Percentiles rank a stretch among this genome's conserved stretches.
phyloP scores from a whole-genome alignment of 2,888 invertebrate genomes.

The Xanthorhoe spadicearia region DNA sequence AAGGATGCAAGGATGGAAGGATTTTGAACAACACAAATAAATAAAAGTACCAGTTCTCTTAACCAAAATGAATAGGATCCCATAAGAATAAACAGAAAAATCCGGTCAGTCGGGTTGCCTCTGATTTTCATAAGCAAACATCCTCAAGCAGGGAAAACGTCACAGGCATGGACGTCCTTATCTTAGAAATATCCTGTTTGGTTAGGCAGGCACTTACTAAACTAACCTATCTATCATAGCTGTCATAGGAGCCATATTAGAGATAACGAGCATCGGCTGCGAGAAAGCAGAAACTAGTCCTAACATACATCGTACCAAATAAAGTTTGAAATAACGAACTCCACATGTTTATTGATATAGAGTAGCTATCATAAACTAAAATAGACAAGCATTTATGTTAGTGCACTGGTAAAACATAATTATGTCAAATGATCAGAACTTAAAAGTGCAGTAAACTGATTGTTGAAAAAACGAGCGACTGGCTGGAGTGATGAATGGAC shows the following conservation, averaged over 20 bases:
- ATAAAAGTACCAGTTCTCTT: not conserved
- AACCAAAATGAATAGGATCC: slow-evolving; percentile 1
- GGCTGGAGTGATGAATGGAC: not conserved
- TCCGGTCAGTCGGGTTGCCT: slow-evolving; percentile 52
- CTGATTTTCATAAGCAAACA: slow-evolving; percentile 55
- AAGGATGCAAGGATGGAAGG: not conserved
- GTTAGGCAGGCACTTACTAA: slow-evolving; percentile 65
- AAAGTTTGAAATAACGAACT: slow-evolving; percentile 28
- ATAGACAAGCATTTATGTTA: not conserved
- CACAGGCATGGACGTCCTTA: slow-evolving; percentile 70
- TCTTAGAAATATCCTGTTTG: slow-evolving; percentile 77
- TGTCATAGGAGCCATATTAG: slow-evolving; percentile 64
- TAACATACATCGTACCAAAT: slow-evolving; percentile 30
- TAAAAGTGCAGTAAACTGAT: not conserved
- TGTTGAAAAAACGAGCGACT: not conserved
- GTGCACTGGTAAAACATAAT: not conserved
- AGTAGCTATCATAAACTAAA: slow-evolving; percentile 14
- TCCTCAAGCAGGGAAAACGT: slow-evolving; percentile 53
- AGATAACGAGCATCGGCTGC: slow-evolving; percentile 65
- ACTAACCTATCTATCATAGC: slow-evolving; percentile 76
- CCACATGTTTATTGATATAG: slow-evolving; percentile 13
- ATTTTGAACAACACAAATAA: not conserved
- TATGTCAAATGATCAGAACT: not conserved
- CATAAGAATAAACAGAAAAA: slow-evolving; percentile 27
- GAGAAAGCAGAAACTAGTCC: slow-evolving; percentile 46